Percentiles rank a stretch among this genome's conserved stretches.
phyloP scores from a whole-genome alignment of 2,888 invertebrate species.

The Endomychus coccineus region DNA sequence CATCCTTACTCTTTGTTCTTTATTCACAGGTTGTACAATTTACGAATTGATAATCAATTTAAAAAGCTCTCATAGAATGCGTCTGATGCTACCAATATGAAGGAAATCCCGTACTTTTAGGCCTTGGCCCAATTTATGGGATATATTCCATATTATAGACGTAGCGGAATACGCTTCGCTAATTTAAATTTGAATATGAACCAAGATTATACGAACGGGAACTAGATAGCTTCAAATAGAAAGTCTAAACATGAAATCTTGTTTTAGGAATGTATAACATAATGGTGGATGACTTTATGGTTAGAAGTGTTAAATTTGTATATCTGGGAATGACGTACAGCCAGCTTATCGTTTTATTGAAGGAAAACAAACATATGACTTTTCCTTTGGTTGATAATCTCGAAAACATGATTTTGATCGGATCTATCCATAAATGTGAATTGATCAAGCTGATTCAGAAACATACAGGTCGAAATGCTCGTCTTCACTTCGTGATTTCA shows the following conservation, averaged over 20 bases:
- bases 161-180: no score
- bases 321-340: constrained; percentile 86
- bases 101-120: no score
- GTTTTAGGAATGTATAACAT: constrained; percentile 77
- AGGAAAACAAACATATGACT: constrained; percentile 61
- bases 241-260: neutral
- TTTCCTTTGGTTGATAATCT: constrained; percentile 89
- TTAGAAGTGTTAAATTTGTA: constrained; percentile 74
- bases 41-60: no score
- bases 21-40: no score
- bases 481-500: no score
- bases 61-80: no score
- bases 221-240: no score
- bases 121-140: no score
- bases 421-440: constrained; percentile 83
- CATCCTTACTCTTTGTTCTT: no score
- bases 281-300: constrained; percentile 95
- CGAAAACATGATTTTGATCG: constrained; percentile 80
- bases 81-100: no score
- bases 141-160: neutral
- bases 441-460: constrained; percentile 75
- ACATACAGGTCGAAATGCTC: constrained; percentile 71
- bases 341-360: constrained; percentile 72
- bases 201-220: no score
- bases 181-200: no score